phyloP scores from a whole-genome alignment of 2,113 vertebrate genomes.

The Callopanchax toddi region DNA sequence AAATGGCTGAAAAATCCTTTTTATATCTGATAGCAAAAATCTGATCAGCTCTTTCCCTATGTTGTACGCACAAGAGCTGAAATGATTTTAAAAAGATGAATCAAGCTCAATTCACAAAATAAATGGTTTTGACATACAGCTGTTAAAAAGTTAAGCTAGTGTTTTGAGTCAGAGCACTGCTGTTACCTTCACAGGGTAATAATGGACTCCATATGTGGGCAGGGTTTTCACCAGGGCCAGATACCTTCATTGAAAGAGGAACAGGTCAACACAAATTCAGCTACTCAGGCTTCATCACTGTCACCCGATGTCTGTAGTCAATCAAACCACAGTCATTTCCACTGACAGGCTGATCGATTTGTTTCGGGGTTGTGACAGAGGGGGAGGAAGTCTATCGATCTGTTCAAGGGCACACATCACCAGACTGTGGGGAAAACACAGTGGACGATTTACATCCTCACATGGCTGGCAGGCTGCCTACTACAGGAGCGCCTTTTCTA shows the following conservation, averaged over 20 bases:
- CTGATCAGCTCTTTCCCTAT: no score
- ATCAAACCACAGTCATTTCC: conserved; percentile 54
- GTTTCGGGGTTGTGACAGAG: conserved; percentile 53
- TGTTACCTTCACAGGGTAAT: conserved; percentile 96
- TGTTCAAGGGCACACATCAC: conserved; percentile 71
- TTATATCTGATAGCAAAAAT: no score
- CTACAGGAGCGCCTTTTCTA: conserved; percentile 42
- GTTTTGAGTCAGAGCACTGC: conserved; percentile 20
- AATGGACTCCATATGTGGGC: conserved; percentile 97
- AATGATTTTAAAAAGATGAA: not conserved
- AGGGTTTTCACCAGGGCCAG: conserved; percentile 93
- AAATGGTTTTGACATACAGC: conserved; percentile 7
- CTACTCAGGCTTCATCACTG: conserved; percentile 55
- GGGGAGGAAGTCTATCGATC: conserved; percentile 59
- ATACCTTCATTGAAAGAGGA: conserved; percentile 83
- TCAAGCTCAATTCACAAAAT: conserved; percentile 1
- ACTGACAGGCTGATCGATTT: conserved; percentile 59
- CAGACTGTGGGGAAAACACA: conserved; percentile 36
- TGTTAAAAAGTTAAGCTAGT: conserved; percentile 38
- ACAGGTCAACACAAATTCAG: conserved; percentile 43
- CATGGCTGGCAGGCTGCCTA: conserved; percentile 35
- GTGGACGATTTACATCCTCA: conserved; percentile 26
- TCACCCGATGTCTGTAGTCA: conserved; percentile 36
- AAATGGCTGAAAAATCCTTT: no score
- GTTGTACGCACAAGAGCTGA: no score